These are phyloP conservation scores for Nymphalis c-album DNA, from an alignment of 2,888 invertebrate species.

Conservation along the genomic window DNA sequence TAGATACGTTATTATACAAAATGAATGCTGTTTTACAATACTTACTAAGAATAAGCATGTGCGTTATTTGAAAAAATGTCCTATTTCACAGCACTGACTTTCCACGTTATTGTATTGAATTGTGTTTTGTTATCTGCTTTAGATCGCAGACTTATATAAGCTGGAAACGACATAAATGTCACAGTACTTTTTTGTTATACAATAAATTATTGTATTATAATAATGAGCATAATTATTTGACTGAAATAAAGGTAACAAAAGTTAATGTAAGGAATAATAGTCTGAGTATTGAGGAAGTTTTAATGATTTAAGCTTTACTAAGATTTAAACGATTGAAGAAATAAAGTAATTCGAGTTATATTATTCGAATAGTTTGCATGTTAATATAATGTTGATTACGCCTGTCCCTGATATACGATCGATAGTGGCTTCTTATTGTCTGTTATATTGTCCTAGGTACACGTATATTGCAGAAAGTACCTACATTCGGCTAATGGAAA, in stretches of 20 bases:
- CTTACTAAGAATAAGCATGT: background rate
- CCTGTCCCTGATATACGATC: slow-evolving; percentile 13
- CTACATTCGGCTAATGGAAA: slow-evolving; percentile 45
- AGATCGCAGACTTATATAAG: slow-evolving; percentile 27
- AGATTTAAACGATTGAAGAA: background rate
- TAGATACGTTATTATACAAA: background rate
- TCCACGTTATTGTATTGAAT: slow-evolving; percentile 66
- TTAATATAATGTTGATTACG: slow-evolving; percentile 29
- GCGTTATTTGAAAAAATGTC: slow-evolving; percentile 57
- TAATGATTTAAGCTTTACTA: no score
- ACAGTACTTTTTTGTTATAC: no score
- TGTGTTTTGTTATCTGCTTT: slow-evolving; percentile 38
- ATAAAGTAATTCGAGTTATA: slow-evolving; percentile 7
- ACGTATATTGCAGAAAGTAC: slow-evolving; percentile 26
- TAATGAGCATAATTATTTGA: no score
- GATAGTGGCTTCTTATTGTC: slow-evolving; percentile 10
- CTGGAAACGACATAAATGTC: slow-evolving; percentile 7
- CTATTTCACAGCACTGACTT: slow-evolving; percentile 64
- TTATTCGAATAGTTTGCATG: slow-evolving; percentile 20
- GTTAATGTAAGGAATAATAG: no score
- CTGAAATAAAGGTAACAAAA: no score
- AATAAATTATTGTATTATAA: no score
- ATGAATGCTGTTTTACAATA: background rate
- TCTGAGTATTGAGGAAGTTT: no score
- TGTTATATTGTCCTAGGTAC: slow-evolving; percentile 11